Evolutionary conservation across 2,888 invertebrate genomes (phyloP), one percentile per base, ranked within the genome.

Genomic region (Nomada ferruginata): DNA sequence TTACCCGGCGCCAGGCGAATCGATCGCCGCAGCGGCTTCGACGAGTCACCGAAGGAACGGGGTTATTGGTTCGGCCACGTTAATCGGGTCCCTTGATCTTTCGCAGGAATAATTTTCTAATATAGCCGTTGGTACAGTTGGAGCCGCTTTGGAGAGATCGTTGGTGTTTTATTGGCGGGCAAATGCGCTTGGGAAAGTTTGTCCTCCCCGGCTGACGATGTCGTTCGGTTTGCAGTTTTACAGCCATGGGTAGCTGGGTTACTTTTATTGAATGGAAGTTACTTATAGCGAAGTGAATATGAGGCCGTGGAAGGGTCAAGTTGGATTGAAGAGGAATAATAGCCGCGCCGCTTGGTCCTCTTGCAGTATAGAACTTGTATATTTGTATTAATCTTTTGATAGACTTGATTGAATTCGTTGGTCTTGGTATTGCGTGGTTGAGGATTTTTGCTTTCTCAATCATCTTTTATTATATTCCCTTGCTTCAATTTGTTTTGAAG

Each of bases 21-120:
- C 69, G 60, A 81, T 74, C 73, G 66, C 55, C 66, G 59, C 0
- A 7, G 42, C 59, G 55, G 29, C 53, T 29, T 57, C 69, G 26
- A 69, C 64, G 23, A 57, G 42, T 18, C 61, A 36, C 7, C 29
- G 23, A 5, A 7, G 29, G 26, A 59, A 4, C 15, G 11, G 65
- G 36, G 70, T 71, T 78, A 79, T 77, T 78, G 74, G 60, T 47
- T 82, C 66, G 60, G 57, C 42, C 53, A 52, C 15, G 61, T 66
- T 82, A 82, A 82, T 78, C 70, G 74, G 36, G n/a, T 42, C 61
- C 66, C 78, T 74, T 78, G 74, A 74, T 71, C 78, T 68, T 75
- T 55, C 59, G 57, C 26, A 52, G 53, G 69, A 47, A 69, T 76
- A 47, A 72, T 68, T 71, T 53, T 42, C 23, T 60, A 57, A 72